phyloP scores from a whole-genome alignment of 2,797 vertebrate genomes.

The Liasis olivaceus region DNA sequence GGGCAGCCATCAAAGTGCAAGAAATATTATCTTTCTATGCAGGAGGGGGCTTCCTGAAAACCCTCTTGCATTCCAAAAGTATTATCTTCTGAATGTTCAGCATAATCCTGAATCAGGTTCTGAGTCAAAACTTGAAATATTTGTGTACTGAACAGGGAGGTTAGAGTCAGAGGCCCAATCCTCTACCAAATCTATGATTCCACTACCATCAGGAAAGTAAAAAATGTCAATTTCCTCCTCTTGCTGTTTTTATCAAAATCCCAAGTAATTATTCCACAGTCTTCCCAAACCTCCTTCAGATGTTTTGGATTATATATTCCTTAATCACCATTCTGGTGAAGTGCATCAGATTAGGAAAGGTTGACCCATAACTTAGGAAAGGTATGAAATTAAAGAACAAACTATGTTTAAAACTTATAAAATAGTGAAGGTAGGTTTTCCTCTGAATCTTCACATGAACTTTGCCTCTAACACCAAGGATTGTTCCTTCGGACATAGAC shows the following conservation, averaged over 20 bases:
- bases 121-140: background rate
- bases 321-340: background rate
- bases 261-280: background rate
- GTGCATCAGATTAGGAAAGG: background rate
- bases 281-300: background rate
- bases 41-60: background rate
- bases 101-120: background rate
- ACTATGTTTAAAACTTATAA: background rate
- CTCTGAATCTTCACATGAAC: background rate
- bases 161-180: background rate
- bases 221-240: rapidly evolving
- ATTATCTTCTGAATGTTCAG: background rate
- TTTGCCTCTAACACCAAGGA: background rate
- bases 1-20: background rate
- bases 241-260: background rate
- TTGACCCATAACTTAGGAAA: background rate
- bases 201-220: background rate
- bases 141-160: background rate
- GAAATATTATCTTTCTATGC: background rate
- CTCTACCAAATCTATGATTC: background rate
- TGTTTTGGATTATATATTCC: background rate
- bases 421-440: background rate
- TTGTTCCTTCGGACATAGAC: background rate
- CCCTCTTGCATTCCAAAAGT: too few relatives aligned
- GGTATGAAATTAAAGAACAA: background rate